Percentiles rank a stretch among this genome's conserved stretches.
These are phyloP conservation scores for Manduca sexta DNA, from an alignment of 1,140 invertebrate genomes.

Conservation along the genomic window DNA sequence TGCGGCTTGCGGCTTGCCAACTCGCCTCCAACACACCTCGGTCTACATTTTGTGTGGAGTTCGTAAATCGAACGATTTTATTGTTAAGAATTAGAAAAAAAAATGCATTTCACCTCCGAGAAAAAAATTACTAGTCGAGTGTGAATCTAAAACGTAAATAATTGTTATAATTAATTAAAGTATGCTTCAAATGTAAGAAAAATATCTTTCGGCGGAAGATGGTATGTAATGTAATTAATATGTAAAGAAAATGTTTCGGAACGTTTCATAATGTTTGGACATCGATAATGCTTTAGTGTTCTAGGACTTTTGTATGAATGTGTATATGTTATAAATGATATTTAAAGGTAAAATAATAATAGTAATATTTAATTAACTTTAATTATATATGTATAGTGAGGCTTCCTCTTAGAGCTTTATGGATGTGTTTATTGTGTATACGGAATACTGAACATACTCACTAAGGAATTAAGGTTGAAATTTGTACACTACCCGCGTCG, in stretches of 20 bases:
- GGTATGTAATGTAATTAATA: conserved; percentile 23
- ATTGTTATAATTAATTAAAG: conserved; percentile 2
- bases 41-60: background rate
- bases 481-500: conserved; percentile 28
- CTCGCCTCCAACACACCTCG: too few relatives aligned
- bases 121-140: conserved; percentile 46
- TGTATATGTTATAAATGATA: conserved; percentile 64
- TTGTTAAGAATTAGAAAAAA: background rate
- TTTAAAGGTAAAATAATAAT: conserved; percentile 38
- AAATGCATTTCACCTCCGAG: conserved; percentile 10
- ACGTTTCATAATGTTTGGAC: conserved; percentile 35
- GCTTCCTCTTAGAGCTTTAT: conserved; percentile 69
- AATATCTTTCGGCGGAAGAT: conserved; percentile 7
- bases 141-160: conserved; percentile 49
- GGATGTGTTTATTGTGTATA: conserved; percentile 65
- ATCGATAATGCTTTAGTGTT: conserved; percentile 58
- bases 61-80: background rate
- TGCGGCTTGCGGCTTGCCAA: too few relatives aligned
- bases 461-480: conserved; percentile 43
- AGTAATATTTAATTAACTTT: conserved; percentile 48
- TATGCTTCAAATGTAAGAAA: conserved; percentile 18
- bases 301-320: conserved; percentile 54
- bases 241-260: conserved; percentile 26
- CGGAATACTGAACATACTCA: conserved; percentile 65
- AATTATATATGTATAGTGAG: conserved; percentile 62